Conservation (phyloP, 2,888 invertebrate species). For the Brachyptera risi region DNA sequence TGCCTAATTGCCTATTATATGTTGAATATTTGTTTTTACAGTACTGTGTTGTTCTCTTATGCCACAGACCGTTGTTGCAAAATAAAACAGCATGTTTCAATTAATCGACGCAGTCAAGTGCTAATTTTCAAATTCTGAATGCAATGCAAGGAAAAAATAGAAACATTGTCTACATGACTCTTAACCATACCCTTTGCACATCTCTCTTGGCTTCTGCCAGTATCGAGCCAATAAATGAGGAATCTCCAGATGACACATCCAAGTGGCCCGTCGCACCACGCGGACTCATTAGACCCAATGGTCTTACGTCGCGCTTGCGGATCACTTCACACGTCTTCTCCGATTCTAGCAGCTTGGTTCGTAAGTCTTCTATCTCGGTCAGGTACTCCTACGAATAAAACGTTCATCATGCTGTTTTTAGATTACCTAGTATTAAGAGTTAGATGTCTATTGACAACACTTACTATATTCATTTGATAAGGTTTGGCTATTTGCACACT, state of each 20-base stretch:
- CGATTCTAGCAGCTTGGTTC: conserved; percentile 84
- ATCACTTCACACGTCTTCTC: conserved; percentile 74
- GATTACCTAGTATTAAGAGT: neutral
- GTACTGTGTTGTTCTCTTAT: no score
- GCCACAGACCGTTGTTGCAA: no score
- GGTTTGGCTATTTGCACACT: no score
- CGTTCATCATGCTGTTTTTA: neutral
- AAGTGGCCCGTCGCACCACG: conserved; percentile 34
- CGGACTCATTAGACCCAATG: conserved; percentile 22
- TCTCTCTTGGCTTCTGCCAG: conserved; percentile 78
- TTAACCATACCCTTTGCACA: conserved; percentile 39
- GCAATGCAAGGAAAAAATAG: no score
- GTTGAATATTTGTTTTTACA: no score
- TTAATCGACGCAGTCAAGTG: no score
- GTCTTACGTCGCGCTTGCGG: conserved; percentile 45
- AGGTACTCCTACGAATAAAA: conserved; percentile 65
- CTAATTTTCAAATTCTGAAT: no score
- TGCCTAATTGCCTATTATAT: no score
- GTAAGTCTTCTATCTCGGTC: conserved; percentile 84
- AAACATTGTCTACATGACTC: no score
- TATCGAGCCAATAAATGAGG: conserved; percentile 47
- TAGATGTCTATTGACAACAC: no score
- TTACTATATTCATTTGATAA: no score
- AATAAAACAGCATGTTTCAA: no score
- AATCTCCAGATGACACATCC: conserved; percentile 42